A percentile compares a stretch with the other conserved stretches of the same genome.
These are phyloP conservation scores for Papio anubis DNA, from an alignment of 2,113 vertebrate genomes.

Conservation along the genomic window DNA sequence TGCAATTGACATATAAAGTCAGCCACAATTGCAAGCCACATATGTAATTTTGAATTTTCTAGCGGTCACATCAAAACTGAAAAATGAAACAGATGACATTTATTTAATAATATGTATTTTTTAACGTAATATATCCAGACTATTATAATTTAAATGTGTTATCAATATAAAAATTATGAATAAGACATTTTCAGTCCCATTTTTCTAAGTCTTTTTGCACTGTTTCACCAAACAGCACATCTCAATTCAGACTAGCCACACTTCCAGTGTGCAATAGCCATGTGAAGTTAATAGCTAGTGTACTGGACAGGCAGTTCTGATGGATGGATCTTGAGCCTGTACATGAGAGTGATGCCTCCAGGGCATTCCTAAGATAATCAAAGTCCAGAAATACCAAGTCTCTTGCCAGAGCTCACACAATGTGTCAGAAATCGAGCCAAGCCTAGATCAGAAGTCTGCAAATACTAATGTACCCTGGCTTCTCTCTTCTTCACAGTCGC, in stretches of 20 bases:
- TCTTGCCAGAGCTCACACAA: constrained; percentile 18
- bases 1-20: not conserved
- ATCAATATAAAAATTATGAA: not conserved
- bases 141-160: not conserved
- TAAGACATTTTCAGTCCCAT: not conserved
- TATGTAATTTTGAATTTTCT: not conserved
- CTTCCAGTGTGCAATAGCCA: not conserved
- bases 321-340: not conserved
- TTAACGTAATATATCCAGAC: not conserved
- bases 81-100: not conserved
- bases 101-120: not conserved
- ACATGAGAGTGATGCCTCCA: not conserved
- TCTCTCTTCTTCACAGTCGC: not conserved
- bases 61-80: not conserved
- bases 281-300: not conserved
- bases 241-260: not conserved
- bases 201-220: not conserved
- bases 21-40: too few relatives aligned
- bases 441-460: not conserved
- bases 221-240: not conserved
- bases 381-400: not conserved
- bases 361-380: not conserved
- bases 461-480: not conserved
- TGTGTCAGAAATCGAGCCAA: not conserved
- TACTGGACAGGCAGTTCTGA: not conserved